Evolutionary conservation across 2,888 invertebrate genomes (phyloP).

Genomic region (Thymelicus acteon): DNA sequence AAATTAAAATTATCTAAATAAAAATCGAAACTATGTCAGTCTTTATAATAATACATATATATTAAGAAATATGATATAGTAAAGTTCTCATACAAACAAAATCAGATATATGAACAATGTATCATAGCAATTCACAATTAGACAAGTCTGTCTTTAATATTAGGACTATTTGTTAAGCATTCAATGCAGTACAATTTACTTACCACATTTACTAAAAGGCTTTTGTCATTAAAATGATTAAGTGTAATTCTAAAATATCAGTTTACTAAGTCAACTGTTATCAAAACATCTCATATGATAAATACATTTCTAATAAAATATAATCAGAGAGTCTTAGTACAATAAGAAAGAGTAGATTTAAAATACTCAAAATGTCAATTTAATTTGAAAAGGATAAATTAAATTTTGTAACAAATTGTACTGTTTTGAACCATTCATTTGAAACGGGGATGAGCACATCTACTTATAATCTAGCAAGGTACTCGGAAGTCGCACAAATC

Average conservation of each 20-base stretch:
- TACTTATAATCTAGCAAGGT: constrained; percentile 30
- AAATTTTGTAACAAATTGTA: background rate
- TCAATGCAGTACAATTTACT: background rate
- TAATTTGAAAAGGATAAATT: background rate
- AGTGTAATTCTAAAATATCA: too few species aligned
- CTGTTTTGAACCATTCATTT: constrained; percentile 3
- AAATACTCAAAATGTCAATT: background rate
- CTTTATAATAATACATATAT: constrained; percentile 25
- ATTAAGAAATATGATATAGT: constrained; percentile 17
- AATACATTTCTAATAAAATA: constrained; percentile 34
- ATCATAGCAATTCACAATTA: constrained; percentile 1
- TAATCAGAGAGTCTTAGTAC: constrained; percentile 25
- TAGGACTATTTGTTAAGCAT: background rate
- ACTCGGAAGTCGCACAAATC: constrained; percentile 46
- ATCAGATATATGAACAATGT: background rate
- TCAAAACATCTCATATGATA: constrained; percentile 25
- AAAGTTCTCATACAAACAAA: constrained; percentile 6
- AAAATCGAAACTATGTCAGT: constrained; percentile 33
- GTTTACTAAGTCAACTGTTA: background rate
- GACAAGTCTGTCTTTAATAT: background rate
- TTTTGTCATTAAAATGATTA: too few species aligned
- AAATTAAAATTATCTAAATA: constrained; percentile 23
- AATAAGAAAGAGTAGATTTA: constrained; percentile 1
- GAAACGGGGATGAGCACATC: constrained; percentile 28
- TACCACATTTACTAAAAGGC: background rate